Evolutionary conservation across 2,113 vertebrate species (phyloP).

Genomic region (Macrotus californicus): DNA sequence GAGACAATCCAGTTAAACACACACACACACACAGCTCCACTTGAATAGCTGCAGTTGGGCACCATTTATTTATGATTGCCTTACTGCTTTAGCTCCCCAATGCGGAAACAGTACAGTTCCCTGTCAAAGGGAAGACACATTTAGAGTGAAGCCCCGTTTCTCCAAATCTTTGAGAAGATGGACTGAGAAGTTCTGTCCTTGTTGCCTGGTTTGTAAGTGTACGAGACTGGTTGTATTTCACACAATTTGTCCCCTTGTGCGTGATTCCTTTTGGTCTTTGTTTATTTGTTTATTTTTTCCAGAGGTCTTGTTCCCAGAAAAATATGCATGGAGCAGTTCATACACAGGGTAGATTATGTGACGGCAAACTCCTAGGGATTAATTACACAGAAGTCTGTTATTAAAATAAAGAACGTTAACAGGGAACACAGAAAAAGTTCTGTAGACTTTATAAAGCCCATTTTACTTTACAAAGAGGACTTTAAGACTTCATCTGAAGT

Average conservation of each 20-base stretch:
- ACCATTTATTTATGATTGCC: constrained; percentile 42
- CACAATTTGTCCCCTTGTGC: constrained; percentile 6
- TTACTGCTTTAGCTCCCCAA: constrained; percentile 27
- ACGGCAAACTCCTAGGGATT: constrained; percentile 34
- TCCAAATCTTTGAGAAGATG: neutral
- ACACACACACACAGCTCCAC: neutral
- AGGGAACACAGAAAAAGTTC: constrained; percentile 43
- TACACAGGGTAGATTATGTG: constrained; percentile 36
- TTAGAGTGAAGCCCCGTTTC: neutral
- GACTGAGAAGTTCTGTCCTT: neutral
- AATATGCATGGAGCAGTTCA: constrained; percentile 31
- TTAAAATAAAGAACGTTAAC: constrained; percentile 48
- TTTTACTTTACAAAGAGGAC: constrained; percentile 46
- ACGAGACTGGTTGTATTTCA: neutral
- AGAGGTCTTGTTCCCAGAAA: constrained; percentile 54
- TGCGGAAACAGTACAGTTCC: constrained; percentile 53
- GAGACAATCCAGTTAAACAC: neutral
- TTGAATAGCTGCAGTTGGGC: neutral
- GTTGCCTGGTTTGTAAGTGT: neutral
- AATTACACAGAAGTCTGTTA: constrained; percentile 61
- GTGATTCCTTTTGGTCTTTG: constrained; percentile 48
- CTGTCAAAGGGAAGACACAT: constrained; percentile 41
- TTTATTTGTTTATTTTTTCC: constrained; percentile 62
- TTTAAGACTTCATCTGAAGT: constrained; percentile 40
- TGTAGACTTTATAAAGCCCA: constrained; percentile 36